A percentile compares a stretch with the other conserved stretches of the same genome.
These are phyloP conservation scores for Caenorhabditis tropicalis DNA, from an alignment of 1,140 invertebrate species.

Conservation along the genomic window DNA sequence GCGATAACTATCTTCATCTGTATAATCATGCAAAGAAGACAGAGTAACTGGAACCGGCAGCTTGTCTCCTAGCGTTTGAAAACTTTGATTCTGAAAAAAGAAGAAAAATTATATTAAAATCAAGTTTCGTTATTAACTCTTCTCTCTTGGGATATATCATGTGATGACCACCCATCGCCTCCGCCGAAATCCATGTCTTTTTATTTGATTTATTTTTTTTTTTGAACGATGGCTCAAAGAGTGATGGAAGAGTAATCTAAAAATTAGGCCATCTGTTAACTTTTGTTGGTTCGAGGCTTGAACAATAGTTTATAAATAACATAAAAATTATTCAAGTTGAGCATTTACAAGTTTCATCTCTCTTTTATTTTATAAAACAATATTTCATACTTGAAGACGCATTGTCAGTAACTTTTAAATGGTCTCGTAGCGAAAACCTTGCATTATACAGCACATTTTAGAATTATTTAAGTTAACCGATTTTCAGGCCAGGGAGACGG, in stretches of 20 bases:
- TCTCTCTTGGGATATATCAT: conserved; percentile 4
- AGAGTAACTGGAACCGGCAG: conserved; percentile 6
- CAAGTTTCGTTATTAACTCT: not conserved
- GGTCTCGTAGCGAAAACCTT: too few species aligned
- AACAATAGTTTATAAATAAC: too few species aligned
- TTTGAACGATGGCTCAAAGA: not conserved
- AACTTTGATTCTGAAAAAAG: not conserved
- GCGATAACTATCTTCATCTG: not conserved
- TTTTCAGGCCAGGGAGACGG: too few species aligned
- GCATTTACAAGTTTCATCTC: too few species aligned
- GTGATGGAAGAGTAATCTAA: not conserved
- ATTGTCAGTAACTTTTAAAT: too few species aligned
- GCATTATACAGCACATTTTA: too few species aligned
- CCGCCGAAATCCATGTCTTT: not conserved
- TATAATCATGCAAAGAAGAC: not conserved
- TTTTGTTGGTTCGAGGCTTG: too few species aligned
- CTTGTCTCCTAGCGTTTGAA: conserved; percentile 1
- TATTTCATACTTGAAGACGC: too few species aligned
- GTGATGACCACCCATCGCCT: conserved; percentile 5
- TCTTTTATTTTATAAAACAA: too few species aligned
- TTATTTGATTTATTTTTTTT: not conserved
- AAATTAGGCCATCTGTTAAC: not conserved
- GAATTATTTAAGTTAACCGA: too few species aligned
- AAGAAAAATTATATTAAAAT: not conserved
- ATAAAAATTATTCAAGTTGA: too few species aligned